Evolutionary conservation across 1,140 invertebrate species (phyloP).

Genomic region (Luehdorfia chinensis): DNA sequence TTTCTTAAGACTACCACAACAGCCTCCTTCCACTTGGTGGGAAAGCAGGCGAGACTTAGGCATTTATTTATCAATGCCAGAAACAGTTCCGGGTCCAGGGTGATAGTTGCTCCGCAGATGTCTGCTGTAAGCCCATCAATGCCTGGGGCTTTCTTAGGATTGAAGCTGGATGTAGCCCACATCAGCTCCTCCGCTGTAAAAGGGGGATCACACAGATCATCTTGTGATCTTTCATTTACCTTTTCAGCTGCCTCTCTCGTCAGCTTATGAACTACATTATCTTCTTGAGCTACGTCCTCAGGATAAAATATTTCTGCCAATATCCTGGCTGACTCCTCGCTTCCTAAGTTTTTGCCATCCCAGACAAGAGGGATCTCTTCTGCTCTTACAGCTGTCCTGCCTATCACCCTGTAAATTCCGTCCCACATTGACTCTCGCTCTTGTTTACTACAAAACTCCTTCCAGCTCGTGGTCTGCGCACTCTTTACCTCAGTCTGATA

Average conservation of each 20-base stretch:
- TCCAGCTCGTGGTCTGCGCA: background rate
- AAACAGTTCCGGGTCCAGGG: background rate
- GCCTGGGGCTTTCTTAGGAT: background rate
- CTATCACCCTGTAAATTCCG: too few species aligned
- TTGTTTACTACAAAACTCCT: background rate
- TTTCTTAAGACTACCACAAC: background rate
- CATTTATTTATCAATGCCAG: background rate
- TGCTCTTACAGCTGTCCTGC: background rate
- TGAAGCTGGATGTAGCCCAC: background rate
- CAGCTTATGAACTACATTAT: background rate
- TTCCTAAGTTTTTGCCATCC: background rate
- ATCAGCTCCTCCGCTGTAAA: background rate
- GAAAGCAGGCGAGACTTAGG: background rate
- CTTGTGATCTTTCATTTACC: background rate
- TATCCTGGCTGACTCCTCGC: background rate
- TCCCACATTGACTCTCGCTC: background rate
- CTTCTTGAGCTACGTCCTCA: background rate
- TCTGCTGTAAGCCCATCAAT: background rate
- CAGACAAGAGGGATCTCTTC: background rate
- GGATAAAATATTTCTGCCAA: slow-evolving; percentile 6
- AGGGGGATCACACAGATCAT: background rate
- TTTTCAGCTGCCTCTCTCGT: background rate
- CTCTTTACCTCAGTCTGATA: background rate
- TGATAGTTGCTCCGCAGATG: background rate
- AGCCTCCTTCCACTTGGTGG: background rate